A percentile compares a stretch with the other conserved stretches of the same genome.
phyloP scores from a whole-genome alignment of 2,113 vertebrate species.

The Scatophagus argus region DNA sequence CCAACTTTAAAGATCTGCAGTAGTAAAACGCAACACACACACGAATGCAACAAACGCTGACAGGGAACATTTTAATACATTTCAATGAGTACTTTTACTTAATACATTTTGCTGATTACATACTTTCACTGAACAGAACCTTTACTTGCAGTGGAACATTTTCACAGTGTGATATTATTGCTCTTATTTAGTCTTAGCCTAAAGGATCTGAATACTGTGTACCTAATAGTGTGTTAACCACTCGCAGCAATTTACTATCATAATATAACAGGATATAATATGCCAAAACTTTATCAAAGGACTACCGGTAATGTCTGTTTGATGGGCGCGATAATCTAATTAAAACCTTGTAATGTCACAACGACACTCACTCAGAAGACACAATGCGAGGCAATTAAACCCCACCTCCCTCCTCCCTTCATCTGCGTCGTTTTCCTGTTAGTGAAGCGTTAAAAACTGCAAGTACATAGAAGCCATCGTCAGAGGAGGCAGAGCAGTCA shows the following conservation, averaged over 20 bases:
- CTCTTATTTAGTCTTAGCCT: too few species aligned
- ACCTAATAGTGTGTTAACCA: background rate
- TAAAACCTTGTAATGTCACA: background rate
- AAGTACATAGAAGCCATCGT: conserved; percentile 70
- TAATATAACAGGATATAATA: background rate
- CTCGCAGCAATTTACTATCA: background rate
- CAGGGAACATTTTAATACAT: too few species aligned
- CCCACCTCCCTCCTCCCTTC: background rate
- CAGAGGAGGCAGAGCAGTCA: conserved; percentile 44
- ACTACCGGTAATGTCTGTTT: background rate
- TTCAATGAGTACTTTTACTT: too few species aligned
- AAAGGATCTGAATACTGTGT: too few species aligned
- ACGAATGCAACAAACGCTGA: too few species aligned
- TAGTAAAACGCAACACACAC: too few species aligned
- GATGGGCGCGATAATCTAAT: conserved; percentile 45
- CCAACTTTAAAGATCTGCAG: too few species aligned
- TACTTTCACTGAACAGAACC: too few species aligned
- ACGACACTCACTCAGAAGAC: conserved; percentile 30
- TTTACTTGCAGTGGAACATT: too few species aligned
- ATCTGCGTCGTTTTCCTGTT: conserved; percentile 48
- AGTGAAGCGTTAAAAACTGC: conserved; percentile 30
- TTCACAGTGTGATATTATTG: too few species aligned
- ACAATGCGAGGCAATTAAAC: conserved; percentile 32
- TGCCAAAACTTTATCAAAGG: background rate
- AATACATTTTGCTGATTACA: too few species aligned